phyloP scores from a whole-genome alignment of 2,113 vertebrate species.

The Eubucco bourcierii region DNA sequence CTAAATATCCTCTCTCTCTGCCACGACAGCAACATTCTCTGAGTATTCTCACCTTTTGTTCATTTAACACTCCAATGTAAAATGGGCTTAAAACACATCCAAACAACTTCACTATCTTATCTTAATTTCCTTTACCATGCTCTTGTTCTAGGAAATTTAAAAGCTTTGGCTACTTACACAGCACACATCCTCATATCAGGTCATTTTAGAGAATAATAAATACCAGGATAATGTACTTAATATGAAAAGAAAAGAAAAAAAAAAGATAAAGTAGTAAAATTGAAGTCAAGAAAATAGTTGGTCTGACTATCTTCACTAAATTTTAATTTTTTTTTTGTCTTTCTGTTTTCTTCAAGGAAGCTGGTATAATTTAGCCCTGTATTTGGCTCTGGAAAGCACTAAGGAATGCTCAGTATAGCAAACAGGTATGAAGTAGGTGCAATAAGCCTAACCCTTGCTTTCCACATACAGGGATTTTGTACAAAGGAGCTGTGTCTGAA shows the following conservation, averaged over 20 bases:
- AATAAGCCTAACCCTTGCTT: slow-evolving; percentile 23
- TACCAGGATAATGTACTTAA: not conserved
- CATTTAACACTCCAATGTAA: not conserved
- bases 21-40: not conserved
- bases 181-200: not conserved
- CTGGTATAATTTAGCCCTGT: not conserved
- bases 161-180: not conserved
- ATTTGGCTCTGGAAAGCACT: slow-evolving; percentile 4
- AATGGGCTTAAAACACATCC: not conserved
- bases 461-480: not conserved
- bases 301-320: not conserved
- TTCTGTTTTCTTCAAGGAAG: not conserved
- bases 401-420: slow-evolving; percentile 28
- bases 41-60: not conserved
- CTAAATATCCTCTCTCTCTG: not conserved
- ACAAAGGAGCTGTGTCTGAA: slow-evolving; percentile 12
- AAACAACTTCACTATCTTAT: not conserved
- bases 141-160: not conserved
- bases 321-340: not conserved
- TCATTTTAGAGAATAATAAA: not conserved
- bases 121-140: not conserved
- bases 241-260: not conserved
- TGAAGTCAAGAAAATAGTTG: not conserved
- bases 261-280: not conserved
- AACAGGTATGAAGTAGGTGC: not conserved